Percentiles rank a stretch among this genome's conserved stretches.
Evolutionary conservation across 2,888 invertebrate genomes (phyloP).

Genomic region (Hecatera dysodea): DNA sequence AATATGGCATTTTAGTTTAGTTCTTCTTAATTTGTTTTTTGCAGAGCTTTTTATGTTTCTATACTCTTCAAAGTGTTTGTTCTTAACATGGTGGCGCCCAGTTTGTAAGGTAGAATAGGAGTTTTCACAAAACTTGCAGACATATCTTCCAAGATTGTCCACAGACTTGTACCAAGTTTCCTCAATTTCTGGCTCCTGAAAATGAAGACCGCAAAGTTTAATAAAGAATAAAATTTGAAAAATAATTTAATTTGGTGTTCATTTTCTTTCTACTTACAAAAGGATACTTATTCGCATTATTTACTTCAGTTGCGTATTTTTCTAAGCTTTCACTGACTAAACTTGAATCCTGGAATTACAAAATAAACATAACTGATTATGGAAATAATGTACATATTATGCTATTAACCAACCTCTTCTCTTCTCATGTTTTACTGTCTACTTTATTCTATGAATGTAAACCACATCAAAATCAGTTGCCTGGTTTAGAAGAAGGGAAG

Average conservation of each 20-base stretch:
- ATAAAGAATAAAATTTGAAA: no score
- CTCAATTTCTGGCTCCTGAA: slow-evolving; percentile 37
- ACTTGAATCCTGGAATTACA: slow-evolving; percentile 12
- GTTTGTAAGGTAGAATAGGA: slow-evolving; percentile 67
- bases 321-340: background rate
- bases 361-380: background rate
- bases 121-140: slow-evolving; percentile 67
- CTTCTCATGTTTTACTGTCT: no score
- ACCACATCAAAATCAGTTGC: background rate
- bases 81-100: slow-evolving; percentile 50
- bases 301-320: background rate
- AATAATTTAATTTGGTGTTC: background rate
- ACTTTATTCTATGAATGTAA: no score
- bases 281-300: slow-evolving; percentile 20
- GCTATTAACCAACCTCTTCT: no score
- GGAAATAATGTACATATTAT: no score
- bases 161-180: slow-evolving; percentile 47
- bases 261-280: slow-evolving; percentile 27
- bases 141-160: slow-evolving; percentile 35
- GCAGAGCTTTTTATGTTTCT: slow-evolving; percentile 13
- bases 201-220: background rate
- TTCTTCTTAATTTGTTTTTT: slow-evolving; percentile 20
- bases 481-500: background rate
- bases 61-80: slow-evolving; percentile 45
- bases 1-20: slow-evolving; percentile 55